Percentiles rank a stretch among this genome's conserved stretches.
Conservation (phyloP, 2,113 vertebrate genomes). For the Ginglymostoma cirratum region DNA sequence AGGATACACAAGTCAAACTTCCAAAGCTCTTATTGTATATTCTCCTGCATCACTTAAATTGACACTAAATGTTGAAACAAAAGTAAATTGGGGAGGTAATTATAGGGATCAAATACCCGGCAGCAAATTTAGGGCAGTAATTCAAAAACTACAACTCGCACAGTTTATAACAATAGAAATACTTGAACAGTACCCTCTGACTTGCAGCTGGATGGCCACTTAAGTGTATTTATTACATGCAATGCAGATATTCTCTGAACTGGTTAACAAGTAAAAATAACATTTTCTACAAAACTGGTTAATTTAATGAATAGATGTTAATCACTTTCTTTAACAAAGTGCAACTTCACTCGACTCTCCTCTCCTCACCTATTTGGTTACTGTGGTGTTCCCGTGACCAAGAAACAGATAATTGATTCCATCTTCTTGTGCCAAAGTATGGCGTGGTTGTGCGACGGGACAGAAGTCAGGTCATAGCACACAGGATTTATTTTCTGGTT, state of each 20-base stretch:
- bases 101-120: background rate
- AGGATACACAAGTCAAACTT: background rate
- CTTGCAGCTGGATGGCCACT: background rate
- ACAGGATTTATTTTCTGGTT: background rate
- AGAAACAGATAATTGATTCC: constrained; percentile 8
- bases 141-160: background rate
- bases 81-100: background rate
- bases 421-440: background rate
- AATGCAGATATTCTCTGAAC: background rate
- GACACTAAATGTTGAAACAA: background rate
- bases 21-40: background rate
- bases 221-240: background rate
- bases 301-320: background rate
- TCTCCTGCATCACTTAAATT: background rate
- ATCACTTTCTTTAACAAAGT: background rate
- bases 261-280: constrained; percentile 8
- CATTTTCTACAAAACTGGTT: background rate
- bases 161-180: background rate
- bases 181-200: background rate
- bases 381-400: background rate
- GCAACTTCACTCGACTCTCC: background rate
- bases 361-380: background rate
- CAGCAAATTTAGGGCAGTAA: background rate
- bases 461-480: background rate
- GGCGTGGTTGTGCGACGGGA: background rate